Evolutionary conservation across 2,888 invertebrate species (phyloP), one percentile per base, ranked within the genome.

Genomic region (Papilio protenor): DNA sequence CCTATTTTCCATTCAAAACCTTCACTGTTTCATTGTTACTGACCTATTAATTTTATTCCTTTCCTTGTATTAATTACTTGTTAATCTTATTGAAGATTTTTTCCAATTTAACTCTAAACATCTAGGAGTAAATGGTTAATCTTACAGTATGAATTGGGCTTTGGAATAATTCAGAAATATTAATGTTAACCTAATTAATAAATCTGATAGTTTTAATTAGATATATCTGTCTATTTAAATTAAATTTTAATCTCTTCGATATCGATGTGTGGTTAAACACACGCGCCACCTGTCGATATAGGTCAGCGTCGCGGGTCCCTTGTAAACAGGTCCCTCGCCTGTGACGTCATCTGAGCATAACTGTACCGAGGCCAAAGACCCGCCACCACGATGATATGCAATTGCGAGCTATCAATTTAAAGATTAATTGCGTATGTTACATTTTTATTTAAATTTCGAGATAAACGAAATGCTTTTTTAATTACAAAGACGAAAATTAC

Each of bases 281-380:
- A 82, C 84, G 77, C 85, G 79, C 85, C 84, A 85, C 85, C 87
- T 84, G 85, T 84, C 81, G 84, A 92, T 91, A 89, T 93, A 82
- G 93, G 93, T 91, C 92, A 92, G 88, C 86, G 76, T 79, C 76
- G 90, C 92, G 81, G 80, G 81, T 79, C 79, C 77, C 75, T 79
- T 80, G 79, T 78, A 80, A 83, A 83, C 85, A 82, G 81, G 82
- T 82, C 80, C 76, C 80, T 76, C 75, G 79, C 77, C 81, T 82
- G 81, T 81, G 81, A 83, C 83, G 83, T 73, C 70, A 81, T 79
- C 83, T 84, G 82, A 73, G 76, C 69, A 75, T 64, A 80, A 81
- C 80, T 79, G 81, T 79, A 76, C 73, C 61, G 47, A 71, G 69
- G 79, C 55, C 75, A 75, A 74, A 73, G 77, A 74, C 77, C 76